Evolutionary conservation across 2,113 vertebrate species (phyloP).

Genomic region (Bombycilla garrulus): DNA sequence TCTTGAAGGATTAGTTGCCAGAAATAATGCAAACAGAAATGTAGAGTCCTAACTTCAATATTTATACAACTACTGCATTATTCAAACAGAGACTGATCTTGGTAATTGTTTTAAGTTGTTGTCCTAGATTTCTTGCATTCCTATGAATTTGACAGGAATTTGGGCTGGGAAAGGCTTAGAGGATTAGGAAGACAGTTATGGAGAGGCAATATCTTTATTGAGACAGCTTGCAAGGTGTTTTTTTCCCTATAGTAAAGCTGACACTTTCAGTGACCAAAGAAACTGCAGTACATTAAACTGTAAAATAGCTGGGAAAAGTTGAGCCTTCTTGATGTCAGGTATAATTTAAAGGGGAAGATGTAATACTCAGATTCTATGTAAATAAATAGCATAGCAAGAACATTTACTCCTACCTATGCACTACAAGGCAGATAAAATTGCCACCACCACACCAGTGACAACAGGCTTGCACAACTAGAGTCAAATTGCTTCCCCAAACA

Average conservation of each 20-base stretch:
- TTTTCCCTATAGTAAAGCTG: neutral
- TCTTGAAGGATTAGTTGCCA: neutral
- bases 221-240: neutral
- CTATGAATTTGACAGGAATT: neutral
- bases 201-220: neutral
- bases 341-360: neutral
- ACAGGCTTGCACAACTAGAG: neutral
- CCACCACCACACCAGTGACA: neutral
- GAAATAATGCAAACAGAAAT: slow-evolving; percentile 8
- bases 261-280: slow-evolving; percentile 10
- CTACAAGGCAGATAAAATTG: neutral
- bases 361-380: neutral
- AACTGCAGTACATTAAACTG: neutral
- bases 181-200: neutral
- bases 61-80: neutral
- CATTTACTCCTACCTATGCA: neutral
- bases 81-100: neutral
- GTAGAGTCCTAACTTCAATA: neutral
- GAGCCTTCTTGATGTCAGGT: neutral
- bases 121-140: neutral
- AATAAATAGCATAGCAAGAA: neutral
- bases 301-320: neutral
- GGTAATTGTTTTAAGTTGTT: neutral
- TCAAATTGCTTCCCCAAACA: neutral
- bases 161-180: neutral